A percentile compares a stretch with the other conserved stretches of the same genome.
Evolutionary conservation across 2,888 invertebrate genomes (phyloP).

Genomic region (Drosophila falleni): DNA sequence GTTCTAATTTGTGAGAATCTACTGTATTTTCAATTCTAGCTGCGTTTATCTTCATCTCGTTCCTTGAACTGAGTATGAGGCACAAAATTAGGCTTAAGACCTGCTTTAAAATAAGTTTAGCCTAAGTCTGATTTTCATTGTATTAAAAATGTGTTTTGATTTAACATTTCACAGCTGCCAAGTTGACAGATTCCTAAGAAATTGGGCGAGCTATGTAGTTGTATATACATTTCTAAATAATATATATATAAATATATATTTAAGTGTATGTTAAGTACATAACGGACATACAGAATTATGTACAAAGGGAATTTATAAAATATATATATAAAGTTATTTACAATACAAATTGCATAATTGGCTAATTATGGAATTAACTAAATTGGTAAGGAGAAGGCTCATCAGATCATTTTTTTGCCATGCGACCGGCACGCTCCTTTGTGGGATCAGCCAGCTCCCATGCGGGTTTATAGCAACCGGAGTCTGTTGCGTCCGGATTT

Average conservation of each 20-base stretch:
- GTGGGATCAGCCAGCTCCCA: constrained; percentile 86
- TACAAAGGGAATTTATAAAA: constrained; percentile 7
- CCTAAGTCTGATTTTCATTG: constrained; percentile 2
- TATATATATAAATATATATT: neutral
- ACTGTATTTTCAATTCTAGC: neutral
- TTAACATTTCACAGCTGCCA: neutral
- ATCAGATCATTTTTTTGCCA: constrained; percentile 44
- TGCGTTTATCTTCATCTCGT: neutral
- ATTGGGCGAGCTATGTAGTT: neutral
- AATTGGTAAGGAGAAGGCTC: neutral
- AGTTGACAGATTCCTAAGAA: neutral
- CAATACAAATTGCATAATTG: constrained; percentile 10
- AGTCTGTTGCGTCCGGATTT: neutral
- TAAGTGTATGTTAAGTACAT: constrained; percentile 8
- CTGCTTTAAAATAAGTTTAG: neutral
- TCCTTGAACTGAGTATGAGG: neutral
- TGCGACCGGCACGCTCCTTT: constrained; percentile 83
- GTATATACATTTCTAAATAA: neutral
- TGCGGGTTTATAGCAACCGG: constrained; percentile 89
- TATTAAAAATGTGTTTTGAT: neutral
- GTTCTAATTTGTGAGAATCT: neutral
- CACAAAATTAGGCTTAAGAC: neutral
- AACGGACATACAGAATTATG: neutral
- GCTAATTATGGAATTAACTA: constrained; percentile 14
- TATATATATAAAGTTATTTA: constrained; percentile 13